A percentile compares a stretch with the other conserved stretches of the same genome.
These are phyloP conservation scores for Spodoptera exigua DNA, from an alignment of 2,888 invertebrate species.

Conservation along the genomic window DNA sequence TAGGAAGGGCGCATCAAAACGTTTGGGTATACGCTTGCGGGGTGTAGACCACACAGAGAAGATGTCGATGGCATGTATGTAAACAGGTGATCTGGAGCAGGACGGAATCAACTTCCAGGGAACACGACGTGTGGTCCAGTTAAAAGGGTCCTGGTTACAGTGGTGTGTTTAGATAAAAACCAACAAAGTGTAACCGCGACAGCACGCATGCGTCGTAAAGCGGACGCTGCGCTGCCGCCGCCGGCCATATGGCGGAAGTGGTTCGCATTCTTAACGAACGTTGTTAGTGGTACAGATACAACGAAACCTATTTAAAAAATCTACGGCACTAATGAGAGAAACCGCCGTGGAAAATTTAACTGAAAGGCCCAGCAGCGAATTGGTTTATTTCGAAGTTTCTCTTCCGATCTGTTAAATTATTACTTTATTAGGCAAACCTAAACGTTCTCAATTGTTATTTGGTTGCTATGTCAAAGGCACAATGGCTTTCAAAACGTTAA, in stretches of 20 bases:
- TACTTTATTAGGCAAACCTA: slow-evolving; percentile 7
- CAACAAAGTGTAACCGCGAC: slow-evolving; percentile 73
- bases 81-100: slow-evolving; percentile 63
- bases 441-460: slow-evolving; percentile 21
- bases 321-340: slow-evolving; percentile 51
- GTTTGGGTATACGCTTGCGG: slow-evolving; percentile 42
- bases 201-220: slow-evolving; percentile 67
- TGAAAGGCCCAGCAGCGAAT: slow-evolving; percentile 3
- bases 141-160: slow-evolving; percentile 51
- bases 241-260: slow-evolving; percentile 81
- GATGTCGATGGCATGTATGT: slow-evolving; percentile 52
- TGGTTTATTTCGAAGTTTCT: slow-evolving; percentile 3
- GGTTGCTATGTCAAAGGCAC: slow-evolving; percentile 54
- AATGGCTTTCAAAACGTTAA: slow-evolving; percentile 61
- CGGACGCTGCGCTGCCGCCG: slow-evolving; percentile 62
- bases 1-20: slow-evolving; percentile 30
- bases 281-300: slow-evolving; percentile 58
- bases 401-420: slow-evolving; percentile 8
- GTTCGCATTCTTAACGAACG: slow-evolving; percentile 67
- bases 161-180: slow-evolving; percentile 69
- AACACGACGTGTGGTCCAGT: slow-evolving; percentile 66
- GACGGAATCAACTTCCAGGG: slow-evolving; percentile 60
- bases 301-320: slow-evolving; percentile 54
- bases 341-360: slow-evolving; percentile 26
- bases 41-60: slow-evolving; percentile 63